Base-by-base conservation (phyloP, 1,140 invertebrate genomes). In the Pachyrhynchus sulphureomaculatus region DNA sequence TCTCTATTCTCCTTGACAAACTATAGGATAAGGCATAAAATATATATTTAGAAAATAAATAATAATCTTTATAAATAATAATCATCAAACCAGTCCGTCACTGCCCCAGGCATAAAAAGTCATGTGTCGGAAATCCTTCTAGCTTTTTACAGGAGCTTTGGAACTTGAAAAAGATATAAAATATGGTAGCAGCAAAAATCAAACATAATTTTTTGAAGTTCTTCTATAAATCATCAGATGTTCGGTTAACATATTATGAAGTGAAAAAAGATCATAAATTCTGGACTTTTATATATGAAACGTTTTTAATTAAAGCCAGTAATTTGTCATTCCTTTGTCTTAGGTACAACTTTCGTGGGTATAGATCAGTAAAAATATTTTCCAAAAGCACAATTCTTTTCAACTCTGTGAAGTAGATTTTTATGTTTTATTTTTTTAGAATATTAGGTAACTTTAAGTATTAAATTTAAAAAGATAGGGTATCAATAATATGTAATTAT, bases 121-220 rank as follows among this genome's bases (percentile, higher is more conserved):
- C 52, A 42, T 54, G 36, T n/a, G 36, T 54, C 52, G 29, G 36
- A 37, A 36, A 37, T 54, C 37, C 21, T 54, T 37, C 52, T 54
- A 29, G 52, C 52, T 29, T 54, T 54, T 42, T 18, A 42, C 24
- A 13, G 52, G 42, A 54, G 17, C 37, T 54, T 42, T 54, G 52
- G 36, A 20, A 41, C 37, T 42, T 36, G 52, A 54, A 54, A 20
- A 29, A 18, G 52, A 42, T 36, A 54, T 54, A 54, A 54, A 54
- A 54, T 54, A 54, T 54, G 52, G 52, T 33, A 13, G 23, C 41
- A 54, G 52, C 41, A 54, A 54, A 54, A 54, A 54, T 54, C 26
- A 20, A 54, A 54, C 52, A 54, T 54, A 32, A 54, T 54, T 54
- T 54, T 54, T 54, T 37, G 15, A 54, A 18, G 34, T 54, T 42